Base-by-base conservation (phyloP, 1,140 invertebrate genomes). In the Aphidius ervi region DNA sequence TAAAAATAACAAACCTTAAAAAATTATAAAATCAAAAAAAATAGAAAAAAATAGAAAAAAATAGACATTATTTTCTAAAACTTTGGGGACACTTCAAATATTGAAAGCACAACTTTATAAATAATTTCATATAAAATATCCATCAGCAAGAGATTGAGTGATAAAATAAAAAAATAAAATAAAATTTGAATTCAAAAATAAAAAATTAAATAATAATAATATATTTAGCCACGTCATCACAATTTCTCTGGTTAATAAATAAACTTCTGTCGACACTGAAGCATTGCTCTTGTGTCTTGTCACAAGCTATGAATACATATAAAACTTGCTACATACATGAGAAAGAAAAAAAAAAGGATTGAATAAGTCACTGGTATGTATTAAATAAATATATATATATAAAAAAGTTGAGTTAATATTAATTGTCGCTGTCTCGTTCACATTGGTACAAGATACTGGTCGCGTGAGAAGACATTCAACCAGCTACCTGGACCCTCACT, bases 351-450 rank as follows among this genome's bases (percentile, higher is more conserved):
- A 46, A 41, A 31, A 20, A 55, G 23, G 55, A 20, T 56, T 40
- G 55, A 46, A 40, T 10, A 16, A 40, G 20, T 53, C 39, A 53
- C 50, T 39, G 37, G 50, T 31, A 52, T 31, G 37, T 31, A 50
- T 23, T 3, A 6, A 52, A 20, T 16, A 16, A 16, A 16, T 16
- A 16, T 16, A 16, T 16, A 16, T 16, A n/a, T n/a, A n/a, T n/a
- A 3, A 9, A 39, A 23, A 55, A 39, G 42, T 20, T 50, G 52
- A 60, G 58, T 63, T 63, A 63, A 59, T 63, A 63, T 63, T 63
- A 63, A 63, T 63, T 53, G 57, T 8, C 8, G 43, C 55, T 56
- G 55, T 56, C 55, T 46, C 40, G 45, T 47, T 49, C 39, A 40
- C 52, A 50, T 5, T 56, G 39, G 46, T 39, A 59, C 54, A 46